These are phyloP conservation scores for Drosophila parabipectinata DNA, from an alignment of 1,140 invertebrate genomes.

Conservation along the genomic window DNA sequence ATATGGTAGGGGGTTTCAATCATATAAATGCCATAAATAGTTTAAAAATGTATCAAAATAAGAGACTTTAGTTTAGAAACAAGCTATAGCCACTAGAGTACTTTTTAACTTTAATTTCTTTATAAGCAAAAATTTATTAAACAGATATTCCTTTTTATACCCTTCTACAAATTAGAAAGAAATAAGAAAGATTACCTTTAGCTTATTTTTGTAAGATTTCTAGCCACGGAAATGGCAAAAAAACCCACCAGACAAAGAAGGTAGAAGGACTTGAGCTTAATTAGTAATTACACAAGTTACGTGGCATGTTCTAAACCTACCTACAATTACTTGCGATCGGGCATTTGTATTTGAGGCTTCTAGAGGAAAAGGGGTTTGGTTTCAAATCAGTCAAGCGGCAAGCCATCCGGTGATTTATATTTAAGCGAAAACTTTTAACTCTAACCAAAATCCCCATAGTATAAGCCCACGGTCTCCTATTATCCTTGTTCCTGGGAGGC, in stretches of 20 bases:
- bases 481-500: constrained; percentile 23
- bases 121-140: too few species aligned
- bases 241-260: constrained; percentile 15
- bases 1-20: constrained; percentile 11
- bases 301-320: constrained; percentile 53
- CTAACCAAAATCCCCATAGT: constrained; percentile 71
- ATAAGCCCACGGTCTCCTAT: constrained; percentile 31
- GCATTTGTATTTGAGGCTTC: constrained; percentile 40
- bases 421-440: constrained; percentile 80
- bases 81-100: background rate
- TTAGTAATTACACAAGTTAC: constrained; percentile 78
- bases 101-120: too few species aligned
- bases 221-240: constrained; percentile 56
- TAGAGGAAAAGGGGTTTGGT: constrained; percentile 9
- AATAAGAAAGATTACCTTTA: constrained; percentile 69
- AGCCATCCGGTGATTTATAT: constrained; percentile 77
- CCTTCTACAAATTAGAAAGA: constrained; percentile 37
- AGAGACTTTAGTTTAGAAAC: background rate
- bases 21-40: background rate
- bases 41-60: too few species aligned
- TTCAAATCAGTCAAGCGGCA: constrained; percentile 63
- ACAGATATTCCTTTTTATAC: background rate
- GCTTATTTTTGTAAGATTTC: constrained; percentile 80
- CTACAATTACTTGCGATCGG: constrained; percentile 30
- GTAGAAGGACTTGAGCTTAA: constrained; percentile 59